Conservation (phyloP, 2,888 invertebrate species). For the Cyaniris semiargus region DNA sequence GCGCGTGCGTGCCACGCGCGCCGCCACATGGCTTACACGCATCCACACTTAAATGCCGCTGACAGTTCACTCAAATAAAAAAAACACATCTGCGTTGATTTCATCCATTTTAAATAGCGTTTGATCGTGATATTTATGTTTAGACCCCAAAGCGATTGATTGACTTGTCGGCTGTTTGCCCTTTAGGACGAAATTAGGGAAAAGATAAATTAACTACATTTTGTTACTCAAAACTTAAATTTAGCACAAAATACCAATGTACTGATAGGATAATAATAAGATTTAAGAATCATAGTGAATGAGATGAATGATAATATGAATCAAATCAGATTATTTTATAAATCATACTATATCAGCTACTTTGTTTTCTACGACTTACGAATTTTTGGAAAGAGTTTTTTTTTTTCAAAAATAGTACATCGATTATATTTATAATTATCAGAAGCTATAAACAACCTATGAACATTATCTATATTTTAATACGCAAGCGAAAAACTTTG, state of each 20-base stretch:
- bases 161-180: not conserved
- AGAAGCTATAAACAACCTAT: too few species aligned
- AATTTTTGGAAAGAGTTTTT: not conserved
- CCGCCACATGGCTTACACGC: slow-evolving; percentile 58
- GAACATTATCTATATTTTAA: too few species aligned
- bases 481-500: too few species aligned
- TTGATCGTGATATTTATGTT: not conserved
- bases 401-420: not conserved
- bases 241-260: not conserved
- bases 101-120: slow-evolving; percentile 13
- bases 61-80: slow-evolving; percentile 21
- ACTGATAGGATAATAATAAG: not conserved
- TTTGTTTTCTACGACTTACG: too few species aligned
- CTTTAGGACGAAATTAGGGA: not conserved
- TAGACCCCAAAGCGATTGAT: not conserved
- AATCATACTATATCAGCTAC: too few species aligned
- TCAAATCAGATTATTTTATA: too few species aligned
- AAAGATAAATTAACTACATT: not conserved
- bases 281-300: not conserved
- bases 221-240: not conserved
- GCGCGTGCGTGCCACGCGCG: slow-evolving; percentile 65
- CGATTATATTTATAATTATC: too few species aligned
- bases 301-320: not conserved
- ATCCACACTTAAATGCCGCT: slow-evolving; percentile 39
- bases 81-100: slow-evolving; percentile 15